phyloP scores from a whole-genome alignment of 2,113 vertebrate genomes.

The Indri indri region DNA sequence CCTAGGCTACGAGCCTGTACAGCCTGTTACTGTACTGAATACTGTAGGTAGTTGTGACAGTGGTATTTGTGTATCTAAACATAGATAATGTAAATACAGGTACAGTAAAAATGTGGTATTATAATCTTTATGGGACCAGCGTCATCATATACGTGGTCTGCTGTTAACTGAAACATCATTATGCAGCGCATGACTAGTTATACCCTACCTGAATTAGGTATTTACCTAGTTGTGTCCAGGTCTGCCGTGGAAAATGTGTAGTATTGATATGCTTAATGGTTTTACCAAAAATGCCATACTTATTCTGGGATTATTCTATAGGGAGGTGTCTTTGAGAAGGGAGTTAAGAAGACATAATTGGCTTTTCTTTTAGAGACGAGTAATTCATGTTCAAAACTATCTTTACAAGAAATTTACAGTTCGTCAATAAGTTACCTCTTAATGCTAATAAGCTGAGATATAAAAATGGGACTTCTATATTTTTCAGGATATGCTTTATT shows the following conservation, averaged over 20 bases:
- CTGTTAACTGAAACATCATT: not conserved
- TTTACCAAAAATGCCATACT: not conserved
- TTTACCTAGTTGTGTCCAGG: not conserved
- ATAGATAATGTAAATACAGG: not conserved
- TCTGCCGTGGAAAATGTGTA: not conserved
- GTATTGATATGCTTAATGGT: not conserved
- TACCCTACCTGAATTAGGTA: not conserved
- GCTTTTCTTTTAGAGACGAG: not conserved
- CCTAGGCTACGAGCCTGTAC: not conserved
- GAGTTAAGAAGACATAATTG: not conserved
- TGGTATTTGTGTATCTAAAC: not conserved
- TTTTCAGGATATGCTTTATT: not conserved
- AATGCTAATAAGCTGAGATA: not conserved
- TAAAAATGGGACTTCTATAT: slow-evolving; percentile 18
- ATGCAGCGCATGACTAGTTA: not conserved
- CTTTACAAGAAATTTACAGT: not conserved
- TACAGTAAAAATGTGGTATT: not conserved
- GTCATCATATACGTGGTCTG: not conserved
- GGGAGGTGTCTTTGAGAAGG: not conserved
- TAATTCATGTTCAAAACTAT: not conserved
- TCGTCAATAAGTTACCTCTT: not conserved
- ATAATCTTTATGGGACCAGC: not conserved
- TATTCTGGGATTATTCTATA: not conserved
- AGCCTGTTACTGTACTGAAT: not conserved
- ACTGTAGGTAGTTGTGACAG: not conserved